Evolutionary conservation across 2,113 vertebrate species (phyloP).

Genomic region (Limanda limanda): DNA sequence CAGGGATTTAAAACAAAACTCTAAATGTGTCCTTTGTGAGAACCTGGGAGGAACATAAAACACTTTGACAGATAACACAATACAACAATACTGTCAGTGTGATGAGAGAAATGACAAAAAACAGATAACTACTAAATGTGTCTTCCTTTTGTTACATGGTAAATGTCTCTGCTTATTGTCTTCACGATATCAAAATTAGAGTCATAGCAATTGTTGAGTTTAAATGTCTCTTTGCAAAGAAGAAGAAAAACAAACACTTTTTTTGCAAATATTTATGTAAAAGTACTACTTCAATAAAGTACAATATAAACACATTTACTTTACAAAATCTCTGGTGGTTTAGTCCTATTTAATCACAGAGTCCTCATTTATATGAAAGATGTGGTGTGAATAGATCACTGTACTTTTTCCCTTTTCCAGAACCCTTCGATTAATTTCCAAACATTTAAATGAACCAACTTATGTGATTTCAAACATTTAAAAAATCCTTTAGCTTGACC

Average conservation of each 20-base stretch:
- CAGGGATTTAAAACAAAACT: no score
- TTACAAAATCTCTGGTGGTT: slow-evolving; percentile 31
- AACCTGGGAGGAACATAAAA: not conserved
- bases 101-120: not conserved
- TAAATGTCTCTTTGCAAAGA: not conserved
- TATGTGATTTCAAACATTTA: not conserved
- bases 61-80: not conserved
- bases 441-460: not conserved
- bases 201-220: not conserved
- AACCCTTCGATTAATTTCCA: not conserved
- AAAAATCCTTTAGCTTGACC: no score
- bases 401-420: not conserved
- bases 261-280: slow-evolving; percentile 36
- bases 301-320: slow-evolving; percentile 53
- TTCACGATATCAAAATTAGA: not conserved
- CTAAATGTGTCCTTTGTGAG: no score
- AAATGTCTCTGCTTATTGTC: not conserved
- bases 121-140: not conserved
- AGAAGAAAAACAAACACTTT: slow-evolving; percentile 19
- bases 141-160: not conserved
- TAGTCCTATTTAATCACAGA: slow-evolving; percentile 4
- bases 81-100: not conserved
- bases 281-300: slow-evolving; percentile 40
- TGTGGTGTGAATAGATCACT: not conserved
- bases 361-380: slow-evolving; percentile 13